Evolutionary conservation across 2,888 invertebrate genomes (phyloP).

Genomic region (Chymomyza procnemis): DNA sequence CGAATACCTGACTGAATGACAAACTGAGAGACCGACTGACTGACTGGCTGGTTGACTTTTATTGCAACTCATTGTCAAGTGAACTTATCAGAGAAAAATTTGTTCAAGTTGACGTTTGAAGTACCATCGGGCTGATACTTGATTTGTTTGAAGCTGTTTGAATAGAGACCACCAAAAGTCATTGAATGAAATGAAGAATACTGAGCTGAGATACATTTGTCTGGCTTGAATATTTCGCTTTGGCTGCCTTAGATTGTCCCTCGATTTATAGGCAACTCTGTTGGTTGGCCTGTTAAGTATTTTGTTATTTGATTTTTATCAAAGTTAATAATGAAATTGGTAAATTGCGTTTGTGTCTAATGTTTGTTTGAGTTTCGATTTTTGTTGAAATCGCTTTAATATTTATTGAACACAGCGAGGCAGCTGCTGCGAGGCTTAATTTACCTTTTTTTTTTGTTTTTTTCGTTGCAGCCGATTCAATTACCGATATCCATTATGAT

Average conservation of each 20-base stretch:
- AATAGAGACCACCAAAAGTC: constrained; percentile 72
- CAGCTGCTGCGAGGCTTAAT: constrained; percentile 41
- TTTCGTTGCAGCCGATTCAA: constrained; percentile 62
- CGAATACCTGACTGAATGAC: not conserved
- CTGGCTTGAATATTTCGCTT: constrained; percentile 31
- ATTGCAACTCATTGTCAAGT: constrained; percentile 74
- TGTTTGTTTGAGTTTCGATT: constrained; percentile 6
- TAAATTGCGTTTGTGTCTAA: constrained; percentile 50
- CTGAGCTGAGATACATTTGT: constrained; percentile 51
- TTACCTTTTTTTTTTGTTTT: constrained; percentile 44
- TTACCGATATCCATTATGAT: constrained; percentile 66
- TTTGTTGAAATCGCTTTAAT: not conserved
- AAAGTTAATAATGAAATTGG: constrained; percentile 71
- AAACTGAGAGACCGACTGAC: not conserved
- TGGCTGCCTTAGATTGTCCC: constrained; percentile 35
- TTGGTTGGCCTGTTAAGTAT: constrained; percentile 58
- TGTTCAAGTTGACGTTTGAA: constrained; percentile 72
- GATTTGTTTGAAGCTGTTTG: constrained; percentile 73
- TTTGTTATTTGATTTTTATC: constrained; percentile 70
- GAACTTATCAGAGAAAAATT: constrained; percentile 65
- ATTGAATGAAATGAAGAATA: constrained; percentile 71
- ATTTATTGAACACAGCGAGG: not conserved
- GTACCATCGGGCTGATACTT: constrained; percentile 71
- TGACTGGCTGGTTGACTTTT: constrained; percentile 48
- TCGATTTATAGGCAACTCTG: constrained; percentile 5